phyloP scores from a whole-genome alignment of 2,797 vertebrate genomes.

The Carduelis carduelis region DNA sequence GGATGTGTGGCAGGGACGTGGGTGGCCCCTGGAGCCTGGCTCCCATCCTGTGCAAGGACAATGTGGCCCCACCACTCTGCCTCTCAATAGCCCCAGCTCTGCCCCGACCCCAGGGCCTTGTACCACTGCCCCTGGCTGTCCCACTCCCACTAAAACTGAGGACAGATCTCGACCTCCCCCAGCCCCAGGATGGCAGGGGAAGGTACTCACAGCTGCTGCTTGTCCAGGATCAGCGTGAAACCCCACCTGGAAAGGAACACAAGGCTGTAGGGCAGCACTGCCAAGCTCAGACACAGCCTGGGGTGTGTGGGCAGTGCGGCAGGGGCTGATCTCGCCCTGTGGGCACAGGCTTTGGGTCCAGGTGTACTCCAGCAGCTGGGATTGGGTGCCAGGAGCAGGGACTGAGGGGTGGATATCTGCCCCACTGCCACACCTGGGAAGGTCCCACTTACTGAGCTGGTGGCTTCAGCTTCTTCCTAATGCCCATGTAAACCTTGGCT shows the following conservation, averaged over 20 bases:
- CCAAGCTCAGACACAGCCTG: background rate
- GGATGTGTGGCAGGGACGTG: background rate
- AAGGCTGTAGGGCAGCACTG: background rate
- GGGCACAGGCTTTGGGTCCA: background rate
- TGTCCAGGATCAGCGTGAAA: conserved; percentile 89
- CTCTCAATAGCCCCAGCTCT: background rate
- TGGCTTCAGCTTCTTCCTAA: conserved; percentile 91
- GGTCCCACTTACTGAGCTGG: conserved; percentile 82
- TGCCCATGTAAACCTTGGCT: conserved; percentile 93
- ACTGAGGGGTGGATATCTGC: accelerated
- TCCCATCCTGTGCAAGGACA: background rate
- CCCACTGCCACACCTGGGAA: background rate
- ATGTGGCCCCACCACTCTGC: background rate
- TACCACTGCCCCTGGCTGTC: background rate
- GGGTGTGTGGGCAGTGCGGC: accelerated
- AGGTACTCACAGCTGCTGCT: conserved; percentile 92
- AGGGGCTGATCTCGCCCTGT: accelerated
- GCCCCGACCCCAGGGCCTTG: background rate
- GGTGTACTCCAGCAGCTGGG: accelerated
- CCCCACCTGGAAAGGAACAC: conserved; percentile 83
- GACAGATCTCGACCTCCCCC: background rate
- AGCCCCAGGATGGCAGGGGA: background rate
- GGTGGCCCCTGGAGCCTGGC: background rate
- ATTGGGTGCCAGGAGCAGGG: background rate
- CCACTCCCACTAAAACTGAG: background rate